Evolutionary conservation across 2,797 vertebrate species (phyloP), one percentile per base, ranked within the genome.

Genomic region (Anguilla megastoma): DNA sequence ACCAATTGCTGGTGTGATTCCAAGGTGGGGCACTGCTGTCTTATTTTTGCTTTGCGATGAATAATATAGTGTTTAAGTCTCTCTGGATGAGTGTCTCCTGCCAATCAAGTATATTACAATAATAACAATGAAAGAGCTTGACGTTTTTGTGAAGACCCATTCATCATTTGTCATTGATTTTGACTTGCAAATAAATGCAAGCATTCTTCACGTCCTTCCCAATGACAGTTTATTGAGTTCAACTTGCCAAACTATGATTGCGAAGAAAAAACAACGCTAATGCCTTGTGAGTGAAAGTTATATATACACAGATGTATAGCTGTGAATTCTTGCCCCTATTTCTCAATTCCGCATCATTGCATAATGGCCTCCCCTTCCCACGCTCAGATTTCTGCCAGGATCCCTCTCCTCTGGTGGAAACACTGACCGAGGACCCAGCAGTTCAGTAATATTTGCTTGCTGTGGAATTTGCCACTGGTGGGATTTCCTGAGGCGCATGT

Each of bases 391-490:
- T 52, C 0, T 71, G 12, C 60, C 74, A 50, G 36, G 27, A 50
- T 87, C 33, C 7, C 58, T 33, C n/a, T 50, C 21, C 24, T 84
- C n/a, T 10, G 14, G 87, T 8, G 27, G 80, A 41, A 87, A 48
- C 16, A 66, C 84, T 63, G 58, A 18, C 41, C 21, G 12, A n/a
- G 24, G 54, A 82, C 74, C 56, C 24, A 56, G 54, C 79, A 52
- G 58, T 60, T 60, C 45, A 41, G 58, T 33, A 36, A 84, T 52
- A 24, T 83, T 84, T 27, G 79, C 14, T 66, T 14, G 48, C 86
- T 69, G 86, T 45, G 5, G 24, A 87, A 66, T 69, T 45, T 45
- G 60, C 76, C 76, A 66, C 60, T 48, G 48, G 58, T 54, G n/a
- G n/a, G 45, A 56, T 84, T 87, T 87, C 58, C 76, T 83, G 12